Conservation (phyloP, 2,113 vertebrate genomes). For the Dicerorhinus sumatrensis region DNA sequence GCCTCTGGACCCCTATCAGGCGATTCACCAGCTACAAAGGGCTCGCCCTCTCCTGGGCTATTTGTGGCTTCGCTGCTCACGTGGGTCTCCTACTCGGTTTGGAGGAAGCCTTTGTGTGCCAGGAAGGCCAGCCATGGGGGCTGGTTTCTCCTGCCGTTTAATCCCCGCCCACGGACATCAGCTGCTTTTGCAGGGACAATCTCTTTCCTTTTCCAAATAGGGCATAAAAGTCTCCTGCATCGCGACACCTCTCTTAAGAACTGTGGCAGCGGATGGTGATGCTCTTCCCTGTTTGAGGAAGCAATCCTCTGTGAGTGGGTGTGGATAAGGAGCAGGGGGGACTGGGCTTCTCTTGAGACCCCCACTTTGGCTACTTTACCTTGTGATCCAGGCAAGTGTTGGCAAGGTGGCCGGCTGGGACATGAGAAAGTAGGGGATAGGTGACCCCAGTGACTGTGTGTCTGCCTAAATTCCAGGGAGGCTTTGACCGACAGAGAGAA, state of each 20-base stretch:
- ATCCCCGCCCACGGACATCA: neutral
- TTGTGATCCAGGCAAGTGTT: neutral
- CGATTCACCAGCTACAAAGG: neutral
- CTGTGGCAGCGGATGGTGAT: too few species aligned
- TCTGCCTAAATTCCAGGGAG: neutral
- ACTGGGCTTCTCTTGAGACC: neutral
- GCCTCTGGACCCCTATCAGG: neutral
- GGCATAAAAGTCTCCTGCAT: fast-evolving
- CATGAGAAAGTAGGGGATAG: neutral
- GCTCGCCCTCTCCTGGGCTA: neutral
- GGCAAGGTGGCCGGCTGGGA: neutral
- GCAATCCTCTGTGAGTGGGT: fast-evolving
- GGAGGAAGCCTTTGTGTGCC: neutral
- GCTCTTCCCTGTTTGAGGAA: neutral
- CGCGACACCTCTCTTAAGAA: too few species aligned
- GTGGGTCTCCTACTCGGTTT: neutral
- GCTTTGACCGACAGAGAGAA: neutral
- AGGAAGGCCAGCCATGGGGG: neutral
- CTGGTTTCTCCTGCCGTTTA: neutral
- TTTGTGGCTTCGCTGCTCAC: neutral
- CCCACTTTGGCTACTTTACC: neutral
- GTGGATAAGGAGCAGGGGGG: neutral
- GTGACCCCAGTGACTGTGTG: neutral
- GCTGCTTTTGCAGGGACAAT: neutral
- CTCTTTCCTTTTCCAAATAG: neutral